Evolutionary conservation across 2,113 vertebrate genomes (phyloP), one percentile per base, ranked within the genome.

Genomic region (Rissa tridactyla): DNA sequence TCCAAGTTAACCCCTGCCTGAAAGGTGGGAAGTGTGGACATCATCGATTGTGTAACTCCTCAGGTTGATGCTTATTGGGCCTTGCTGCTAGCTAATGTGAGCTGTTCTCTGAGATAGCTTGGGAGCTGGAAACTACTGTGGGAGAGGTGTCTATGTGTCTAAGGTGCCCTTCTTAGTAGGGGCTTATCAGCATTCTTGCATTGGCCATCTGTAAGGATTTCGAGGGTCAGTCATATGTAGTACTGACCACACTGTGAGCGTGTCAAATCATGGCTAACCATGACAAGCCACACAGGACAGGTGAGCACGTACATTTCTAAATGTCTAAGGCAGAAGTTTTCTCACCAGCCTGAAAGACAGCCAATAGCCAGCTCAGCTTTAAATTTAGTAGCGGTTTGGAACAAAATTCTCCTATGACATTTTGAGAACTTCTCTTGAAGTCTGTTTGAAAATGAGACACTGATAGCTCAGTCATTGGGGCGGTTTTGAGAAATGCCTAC

Each of bases 171-270:
- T 71, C 14, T 29, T 51, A 26, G 10, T 13, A 15, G 15, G n/a
- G 19, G 3, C 13, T 68, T 62, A 23, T 5, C 3, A 13, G 9
- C 0, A 0, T 34, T 62, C 7, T 1, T 92, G 25, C 8, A 11
- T 4, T 40, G 42, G 47, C 2, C 12, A 62, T 32, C 49, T 38
- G 13, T 38, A 30, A 70, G 26, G 29, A n/a, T 86, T 77, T 64
- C 30, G 32, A 16, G n/a, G 12, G 4, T 34, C 77, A 51, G 70
- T 58, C 34, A 21, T 0, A 1, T n/a, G 21, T 30, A 47, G 16
- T 13, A 12, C 42, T 80, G 16, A 16, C 20, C 20, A 10, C 2
- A 7, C 26, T 40, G 30, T 38, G 2, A 46, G 19, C 1, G 1
- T 3, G 0, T 61, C 40, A 84, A 17, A 25, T 38, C 15, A 3